Base-by-base conservation (phyloP, 2,888 invertebrate species). In the Drosophila mulleri region DNA sequence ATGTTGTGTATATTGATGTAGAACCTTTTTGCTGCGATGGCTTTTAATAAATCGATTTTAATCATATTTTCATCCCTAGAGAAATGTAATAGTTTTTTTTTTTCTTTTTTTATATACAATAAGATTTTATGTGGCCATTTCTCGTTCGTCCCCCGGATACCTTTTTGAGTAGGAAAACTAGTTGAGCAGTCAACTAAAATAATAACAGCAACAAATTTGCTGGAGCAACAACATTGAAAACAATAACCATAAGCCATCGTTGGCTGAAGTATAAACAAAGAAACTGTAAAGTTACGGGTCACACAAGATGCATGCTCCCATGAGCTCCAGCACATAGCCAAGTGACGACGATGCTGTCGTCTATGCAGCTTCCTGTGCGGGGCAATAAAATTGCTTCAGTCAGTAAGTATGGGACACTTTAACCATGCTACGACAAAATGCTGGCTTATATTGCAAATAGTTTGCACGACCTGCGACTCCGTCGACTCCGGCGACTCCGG, bases 31-130 rank as follows among this genome's bases (percentile, higher is more conserved):
- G 45, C 42, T 20, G 53, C 72, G 72, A 70, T 70, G 78, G 78
- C 76, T 91, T 90, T 91, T 90, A 91, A 91, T 91, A 91, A 91
- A 91, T 91, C 91, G 91, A 91, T 91, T 91, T 89, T 91, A 88
- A 91, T 90, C 91, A 90, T 90, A 91, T 86, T 84, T 90, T 81
- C 85, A 86, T 89, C 89, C 82, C 89, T 68, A 26, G 87, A 87
- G 89, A 89, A 90, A 90, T 90, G 85, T 88, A 80, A 87, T 89
- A 89, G 88, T 90, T 89, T 29, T 29, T 14, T 47, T 26, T 4
- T 26, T 26, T n/a, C 5, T 47, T 48, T 5, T 47, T n/a, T 29
- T 87, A 75, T 78, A 71, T 66, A 82, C 89, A 87, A 83, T 86
- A 86, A 79, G 78, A 87, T 83, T 84, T 84, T 84, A 75, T 84